Percentiles rank a stretch among this genome's conserved stretches.
phyloP scores from a whole-genome alignment of 2,113 vertebrate species.

The Bujurquina vittata region DNA sequence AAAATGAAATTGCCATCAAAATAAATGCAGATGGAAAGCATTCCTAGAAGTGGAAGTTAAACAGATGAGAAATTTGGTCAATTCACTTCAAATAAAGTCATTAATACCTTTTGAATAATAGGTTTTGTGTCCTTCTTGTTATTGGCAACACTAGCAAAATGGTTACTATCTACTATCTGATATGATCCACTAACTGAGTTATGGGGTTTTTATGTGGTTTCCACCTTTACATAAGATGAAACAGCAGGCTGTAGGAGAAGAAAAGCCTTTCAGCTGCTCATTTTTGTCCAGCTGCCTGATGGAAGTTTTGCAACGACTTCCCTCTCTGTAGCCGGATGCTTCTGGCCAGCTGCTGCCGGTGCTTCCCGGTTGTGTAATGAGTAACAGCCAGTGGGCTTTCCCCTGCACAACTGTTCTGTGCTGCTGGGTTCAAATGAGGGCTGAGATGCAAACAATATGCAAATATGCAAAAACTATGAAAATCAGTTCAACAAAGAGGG shows the following conservation, averaged over 20 bases:
- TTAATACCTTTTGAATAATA: too few relatives aligned
- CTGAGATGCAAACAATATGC: slow-evolving; percentile 75
- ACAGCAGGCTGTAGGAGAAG: not conserved
- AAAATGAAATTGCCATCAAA: too few relatives aligned
- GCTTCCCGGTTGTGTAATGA: slow-evolving; percentile 52
- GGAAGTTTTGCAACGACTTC: not conserved
- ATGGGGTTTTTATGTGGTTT: slow-evolving; percentile 1
- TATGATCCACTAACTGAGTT: not conserved
- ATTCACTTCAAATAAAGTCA: too few relatives aligned
- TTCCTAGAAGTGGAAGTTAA: too few relatives aligned
- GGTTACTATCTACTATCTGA: not conserved
- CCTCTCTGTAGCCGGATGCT: slow-evolving; percentile 22
- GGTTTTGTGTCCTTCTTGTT: not conserved
- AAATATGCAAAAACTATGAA: slow-evolving; percentile 74
- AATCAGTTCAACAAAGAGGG: slow-evolving; percentile 35
- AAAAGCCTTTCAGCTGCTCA: slow-evolving; percentile 21
- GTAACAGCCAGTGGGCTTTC: slow-evolving; percentile 54
- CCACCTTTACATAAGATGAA: not conserved
- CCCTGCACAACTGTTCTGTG: slow-evolving; percentile 44
- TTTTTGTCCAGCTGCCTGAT: slow-evolving; percentile 33
- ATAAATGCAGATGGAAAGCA: too few relatives aligned
- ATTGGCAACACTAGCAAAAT: too few relatives aligned
- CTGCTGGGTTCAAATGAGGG: slow-evolving; percentile 11
- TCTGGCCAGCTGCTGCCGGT: slow-evolving; percentile 37
- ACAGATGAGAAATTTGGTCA: too few relatives aligned